A percentile compares a stretch with the other conserved stretches of the same genome.
phyloP scores from a whole-genome alignment of 64 coral and sea anemone species.

The Dendronephthya gigantea region DNA sequence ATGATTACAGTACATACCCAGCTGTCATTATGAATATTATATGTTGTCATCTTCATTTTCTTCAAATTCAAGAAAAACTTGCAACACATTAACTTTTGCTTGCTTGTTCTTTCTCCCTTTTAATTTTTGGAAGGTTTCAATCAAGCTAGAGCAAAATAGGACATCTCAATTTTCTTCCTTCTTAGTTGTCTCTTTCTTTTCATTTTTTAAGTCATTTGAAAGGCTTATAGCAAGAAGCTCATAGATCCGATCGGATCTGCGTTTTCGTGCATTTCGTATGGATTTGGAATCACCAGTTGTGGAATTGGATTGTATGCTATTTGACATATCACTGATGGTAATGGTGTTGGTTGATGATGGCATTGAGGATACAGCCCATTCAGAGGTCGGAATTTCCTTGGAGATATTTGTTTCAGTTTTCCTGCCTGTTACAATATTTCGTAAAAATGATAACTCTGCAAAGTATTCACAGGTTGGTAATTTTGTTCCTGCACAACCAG shows the following conservation, averaged over 20 bases:
- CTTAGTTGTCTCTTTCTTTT: neutral
- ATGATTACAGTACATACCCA: neutral
- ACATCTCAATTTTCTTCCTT: neutral
- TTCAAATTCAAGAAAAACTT: neutral
- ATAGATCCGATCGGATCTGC: neutral
- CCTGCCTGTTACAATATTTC: neutral
- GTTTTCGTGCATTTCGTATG: neutral
- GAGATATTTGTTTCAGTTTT: neutral
- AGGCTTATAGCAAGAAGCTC: constrained; percentile 5
- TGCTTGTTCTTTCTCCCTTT: neutral
- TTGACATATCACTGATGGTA: neutral
- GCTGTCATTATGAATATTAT: neutral
- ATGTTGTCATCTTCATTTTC: neutral
- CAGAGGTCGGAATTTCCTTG: neutral
- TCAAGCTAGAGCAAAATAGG: neutral
- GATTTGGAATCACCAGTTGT: neutral
- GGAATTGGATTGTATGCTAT: neutral
- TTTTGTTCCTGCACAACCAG: constrained; percentile 5
- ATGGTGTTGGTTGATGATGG: neutral
- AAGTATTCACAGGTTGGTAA: constrained; percentile 2
- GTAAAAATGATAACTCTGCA: neutral
- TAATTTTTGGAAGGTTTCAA: constrained; percentile 13
- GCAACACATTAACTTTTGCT: neutral
- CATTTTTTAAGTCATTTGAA: neutral
- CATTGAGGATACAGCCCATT: neutral